Evolutionary conservation across 2,797 vertebrate species (phyloP).

Genomic region (Psittacula derbiana): DNA sequence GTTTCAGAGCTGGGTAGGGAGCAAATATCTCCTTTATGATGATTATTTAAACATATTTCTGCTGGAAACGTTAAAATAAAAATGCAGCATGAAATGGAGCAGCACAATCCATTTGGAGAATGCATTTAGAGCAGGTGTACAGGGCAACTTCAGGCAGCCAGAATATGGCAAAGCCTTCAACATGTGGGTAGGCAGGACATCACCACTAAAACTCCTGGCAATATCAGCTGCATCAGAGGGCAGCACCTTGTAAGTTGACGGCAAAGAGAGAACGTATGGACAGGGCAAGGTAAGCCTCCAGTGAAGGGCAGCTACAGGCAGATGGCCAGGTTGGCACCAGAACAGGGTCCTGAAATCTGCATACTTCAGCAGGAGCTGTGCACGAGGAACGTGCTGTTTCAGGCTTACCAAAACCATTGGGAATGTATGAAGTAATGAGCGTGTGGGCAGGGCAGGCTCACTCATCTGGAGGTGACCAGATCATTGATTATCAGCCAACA

Average conservation of each 20-base stretch:
- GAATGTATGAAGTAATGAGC: not conserved
- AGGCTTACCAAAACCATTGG: not conserved
- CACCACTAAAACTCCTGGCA: not conserved
- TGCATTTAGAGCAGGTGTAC: conserved; percentile 60
- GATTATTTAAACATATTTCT: conserved; percentile 65
- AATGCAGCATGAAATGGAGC: not conserved
- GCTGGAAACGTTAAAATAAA: conserved; percentile 20
- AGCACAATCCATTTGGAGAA: conserved; percentile 26
- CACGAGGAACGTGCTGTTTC: not conserved
- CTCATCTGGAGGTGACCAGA: not conserved
- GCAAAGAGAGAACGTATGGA: not conserved
- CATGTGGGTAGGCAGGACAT: not conserved
- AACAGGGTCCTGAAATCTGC: not conserved
- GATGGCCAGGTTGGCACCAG: not conserved
- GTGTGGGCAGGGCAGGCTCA: not conserved
- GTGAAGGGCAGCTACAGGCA: not conserved
- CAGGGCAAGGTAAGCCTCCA: not conserved
- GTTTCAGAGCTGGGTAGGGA: conserved; percentile 42
- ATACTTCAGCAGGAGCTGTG: not conserved
- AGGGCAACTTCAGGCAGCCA: not conserved
- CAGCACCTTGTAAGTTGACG: not conserved
- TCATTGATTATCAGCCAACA: not conserved
- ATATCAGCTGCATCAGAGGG: not conserved
- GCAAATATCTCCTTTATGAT: conserved; percentile 57
- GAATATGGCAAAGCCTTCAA: conserved; percentile 5